Percentiles rank a stretch among this genome's conserved stretches.
These are phyloP conservation scores for Caenorhabditis panamensis DNA, from an alignment of 2,888 invertebrate species.

Conservation along the genomic window DNA sequence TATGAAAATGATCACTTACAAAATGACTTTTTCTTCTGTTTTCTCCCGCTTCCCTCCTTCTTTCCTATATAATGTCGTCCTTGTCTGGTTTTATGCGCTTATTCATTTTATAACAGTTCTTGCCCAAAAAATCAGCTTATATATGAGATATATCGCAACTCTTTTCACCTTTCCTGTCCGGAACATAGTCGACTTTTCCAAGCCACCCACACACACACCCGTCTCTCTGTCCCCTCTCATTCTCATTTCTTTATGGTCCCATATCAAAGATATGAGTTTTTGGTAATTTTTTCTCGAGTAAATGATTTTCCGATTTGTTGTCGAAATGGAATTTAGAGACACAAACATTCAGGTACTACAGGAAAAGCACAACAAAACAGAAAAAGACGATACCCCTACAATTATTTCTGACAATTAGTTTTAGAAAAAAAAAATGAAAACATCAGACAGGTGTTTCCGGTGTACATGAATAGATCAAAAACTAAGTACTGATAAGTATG, in stretches of 20 bases:
- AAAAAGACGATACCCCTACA: too few relatives aligned
- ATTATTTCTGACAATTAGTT: too few relatives aligned
- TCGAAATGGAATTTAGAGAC: too few relatives aligned
- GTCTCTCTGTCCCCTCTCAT: neutral
- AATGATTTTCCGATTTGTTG: too few relatives aligned
- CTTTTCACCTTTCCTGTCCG: neutral
- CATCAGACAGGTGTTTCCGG: too few relatives aligned
- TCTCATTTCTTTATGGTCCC: slow-evolving; percentile 19
- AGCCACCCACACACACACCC: neutral
- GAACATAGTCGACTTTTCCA: neutral
- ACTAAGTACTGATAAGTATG: too few relatives aligned
- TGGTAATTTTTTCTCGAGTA: slow-evolving; percentile 31
- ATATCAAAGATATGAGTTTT: slow-evolving; percentile 36
- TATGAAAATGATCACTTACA: slow-evolving; percentile 12
- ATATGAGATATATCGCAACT: neutral
- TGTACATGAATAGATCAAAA: too few relatives aligned
- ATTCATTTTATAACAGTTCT: slow-evolving; percentile 47
- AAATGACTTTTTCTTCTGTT: neutral
- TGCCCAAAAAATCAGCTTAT: slow-evolving; percentile 47
- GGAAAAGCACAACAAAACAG: too few relatives aligned
- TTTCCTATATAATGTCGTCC: neutral
- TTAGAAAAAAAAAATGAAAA: too few relatives aligned
- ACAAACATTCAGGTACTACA: too few relatives aligned
- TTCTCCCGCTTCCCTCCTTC: neutral
- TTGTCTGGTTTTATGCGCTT: slow-evolving; percentile 48